Evolutionary conservation across 1,140 invertebrate species (phyloP).

Genomic region (Diorhabda carinulata): DNA sequence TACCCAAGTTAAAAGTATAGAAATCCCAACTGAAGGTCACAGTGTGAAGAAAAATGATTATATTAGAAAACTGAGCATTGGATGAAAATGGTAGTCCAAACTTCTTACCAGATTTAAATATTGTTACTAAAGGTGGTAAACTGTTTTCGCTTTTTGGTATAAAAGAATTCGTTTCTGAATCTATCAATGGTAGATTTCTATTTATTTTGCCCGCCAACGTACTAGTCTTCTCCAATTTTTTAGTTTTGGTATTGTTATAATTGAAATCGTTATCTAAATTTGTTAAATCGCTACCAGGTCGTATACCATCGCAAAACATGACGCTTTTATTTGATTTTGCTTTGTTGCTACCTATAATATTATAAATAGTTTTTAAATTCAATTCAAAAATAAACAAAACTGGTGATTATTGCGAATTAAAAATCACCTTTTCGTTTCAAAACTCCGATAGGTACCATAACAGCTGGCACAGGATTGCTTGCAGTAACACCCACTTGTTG

Average conservation of each 20-base stretch:
- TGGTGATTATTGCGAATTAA: not conserved
- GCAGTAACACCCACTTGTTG: conserved; percentile 59
- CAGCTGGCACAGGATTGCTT: conserved; percentile 58
- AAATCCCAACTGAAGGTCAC: too few relatives aligned
- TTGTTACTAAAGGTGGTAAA: conserved; percentile 56
- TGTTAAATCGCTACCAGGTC: conserved; percentile 84
- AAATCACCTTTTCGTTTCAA: conserved; percentile 65
- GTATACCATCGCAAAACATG: conserved; percentile 89
- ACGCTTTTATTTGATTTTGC: conserved; percentile 67
- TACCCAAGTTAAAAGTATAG: too few relatives aligned
- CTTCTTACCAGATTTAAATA: conserved; percentile 53
- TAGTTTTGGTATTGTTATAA: conserved; percentile 30
- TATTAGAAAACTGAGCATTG: too few relatives aligned
- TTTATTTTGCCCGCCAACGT: conserved; percentile 36
- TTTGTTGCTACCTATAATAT: conserved; percentile 49
- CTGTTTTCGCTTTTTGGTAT: conserved; percentile 53
- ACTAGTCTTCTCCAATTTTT: conserved; percentile 19
- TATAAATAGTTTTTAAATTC: not conserved
- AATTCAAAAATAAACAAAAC: too few relatives aligned
- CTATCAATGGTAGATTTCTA: conserved; percentile 50
- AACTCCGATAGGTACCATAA: conserved; percentile 83
- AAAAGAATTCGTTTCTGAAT: conserved; percentile 55
- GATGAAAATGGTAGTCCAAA: not conserved
- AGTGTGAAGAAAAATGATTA: too few relatives aligned
- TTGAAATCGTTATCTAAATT: conserved; percentile 59